Percentiles rank a stretch among this genome's conserved stretches.
Conservation (phyloP, 2,113 vertebrate genomes). For the Vicugna pacos region DNA sequence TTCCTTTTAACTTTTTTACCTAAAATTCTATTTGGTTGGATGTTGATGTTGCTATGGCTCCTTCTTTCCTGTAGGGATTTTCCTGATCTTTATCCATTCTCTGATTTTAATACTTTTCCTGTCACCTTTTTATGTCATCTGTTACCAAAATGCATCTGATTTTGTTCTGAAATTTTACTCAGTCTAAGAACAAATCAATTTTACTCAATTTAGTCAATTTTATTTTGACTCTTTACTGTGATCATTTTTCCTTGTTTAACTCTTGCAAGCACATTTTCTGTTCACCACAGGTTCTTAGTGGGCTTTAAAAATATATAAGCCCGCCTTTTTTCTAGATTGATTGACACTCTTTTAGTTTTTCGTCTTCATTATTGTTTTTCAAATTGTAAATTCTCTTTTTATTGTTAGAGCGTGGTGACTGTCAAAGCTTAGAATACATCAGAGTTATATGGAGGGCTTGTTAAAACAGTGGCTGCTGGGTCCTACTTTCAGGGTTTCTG, state of each 20-base stretch:
- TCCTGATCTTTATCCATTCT: background rate
- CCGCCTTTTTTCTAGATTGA: background rate
- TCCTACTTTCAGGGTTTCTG: background rate
- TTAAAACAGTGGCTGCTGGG: background rate
- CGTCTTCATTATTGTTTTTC: background rate
- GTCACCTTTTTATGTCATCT: background rate
- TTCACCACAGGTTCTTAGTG: background rate
- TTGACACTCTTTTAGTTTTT: background rate
- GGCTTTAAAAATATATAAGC: background rate
- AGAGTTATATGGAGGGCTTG: background rate
- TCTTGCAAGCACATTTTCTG: background rate
- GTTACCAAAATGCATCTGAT: background rate
- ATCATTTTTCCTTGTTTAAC: background rate
- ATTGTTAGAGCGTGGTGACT: background rate
- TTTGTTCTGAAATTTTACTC: slow-evolving; percentile 8
- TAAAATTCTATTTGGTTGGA: background rate
- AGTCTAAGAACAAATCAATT: background rate
- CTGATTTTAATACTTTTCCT: background rate
- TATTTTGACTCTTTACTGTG: background rate
- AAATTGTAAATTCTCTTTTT: background rate
- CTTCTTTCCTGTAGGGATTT: background rate
- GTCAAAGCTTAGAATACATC: background rate
- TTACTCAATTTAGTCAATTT: background rate
- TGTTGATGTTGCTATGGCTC: background rate
- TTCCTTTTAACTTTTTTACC: background rate